phyloP scores from a whole-genome alignment of 2,888 invertebrate species.

The Tinea pellionella region DNA sequence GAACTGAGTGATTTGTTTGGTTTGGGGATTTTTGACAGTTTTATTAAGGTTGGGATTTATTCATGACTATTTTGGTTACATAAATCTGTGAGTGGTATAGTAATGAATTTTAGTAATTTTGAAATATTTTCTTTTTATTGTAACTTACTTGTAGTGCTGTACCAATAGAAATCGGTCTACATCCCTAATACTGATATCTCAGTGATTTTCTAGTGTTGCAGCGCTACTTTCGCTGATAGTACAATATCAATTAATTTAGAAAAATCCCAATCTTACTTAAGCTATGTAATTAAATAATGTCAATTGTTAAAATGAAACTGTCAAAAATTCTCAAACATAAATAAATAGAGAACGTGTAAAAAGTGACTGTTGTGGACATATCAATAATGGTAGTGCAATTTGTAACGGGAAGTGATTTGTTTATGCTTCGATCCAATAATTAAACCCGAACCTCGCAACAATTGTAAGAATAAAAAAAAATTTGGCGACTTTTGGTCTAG shows the following conservation, averaged over 20 bases:
- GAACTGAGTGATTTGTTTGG: neutral
- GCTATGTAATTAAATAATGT: neutral
- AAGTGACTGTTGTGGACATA: constrained; percentile 7
- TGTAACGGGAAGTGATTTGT: neutral
- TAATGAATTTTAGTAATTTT: too few species aligned
- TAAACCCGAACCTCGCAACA: neutral
- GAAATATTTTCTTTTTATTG: too few species aligned
- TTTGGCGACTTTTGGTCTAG: too few species aligned
- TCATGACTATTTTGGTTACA: too few species aligned
- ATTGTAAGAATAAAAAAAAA: neutral
- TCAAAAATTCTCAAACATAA: neutral
- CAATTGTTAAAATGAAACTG: neutral
- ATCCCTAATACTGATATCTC: too few species aligned
- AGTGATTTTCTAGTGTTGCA: too few species aligned
- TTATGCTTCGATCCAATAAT: neutral
- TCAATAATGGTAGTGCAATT: constrained; percentile 2
- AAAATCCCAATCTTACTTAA: neutral
- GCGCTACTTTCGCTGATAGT: too few species aligned
- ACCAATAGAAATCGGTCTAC: too few species aligned
- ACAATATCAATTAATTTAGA: too few species aligned
- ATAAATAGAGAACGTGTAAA: neutral
- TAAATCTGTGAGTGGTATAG: too few species aligned
- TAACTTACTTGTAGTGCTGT: too few species aligned
- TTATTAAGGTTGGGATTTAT: neutral
- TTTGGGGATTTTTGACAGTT: neutral